phyloP scores from a whole-genome alignment of 2,888 invertebrate species.

The Dastarcus helophoroides region DNA sequence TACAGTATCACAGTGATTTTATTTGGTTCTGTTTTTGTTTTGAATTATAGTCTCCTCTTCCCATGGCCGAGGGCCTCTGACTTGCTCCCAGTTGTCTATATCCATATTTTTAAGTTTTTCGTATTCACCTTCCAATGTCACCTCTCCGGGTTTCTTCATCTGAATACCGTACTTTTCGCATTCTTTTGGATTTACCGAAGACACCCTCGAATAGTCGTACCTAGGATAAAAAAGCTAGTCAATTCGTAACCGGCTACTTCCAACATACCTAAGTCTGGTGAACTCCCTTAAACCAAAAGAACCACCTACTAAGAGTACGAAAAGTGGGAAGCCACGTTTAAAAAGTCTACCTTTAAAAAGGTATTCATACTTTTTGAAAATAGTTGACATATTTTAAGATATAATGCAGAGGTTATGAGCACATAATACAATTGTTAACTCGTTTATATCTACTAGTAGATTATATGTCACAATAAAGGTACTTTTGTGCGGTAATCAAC shows the following conservation, averaged over 20 bases:
- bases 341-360: slow-evolving; percentile 31
- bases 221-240: slow-evolving; percentile 22
- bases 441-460: no score
- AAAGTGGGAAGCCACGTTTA: slow-evolving; percentile 60
- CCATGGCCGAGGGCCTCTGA: slow-evolving; percentile 78
- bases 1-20: no score
- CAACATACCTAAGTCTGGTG: slow-evolving; percentile 53
- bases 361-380: neutral
- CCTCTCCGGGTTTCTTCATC: slow-evolving; percentile 53
- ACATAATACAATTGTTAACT: no score
- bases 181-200: slow-evolving; percentile 50
- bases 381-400: no score
- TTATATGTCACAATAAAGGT: no score
- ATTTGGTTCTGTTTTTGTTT: no score
- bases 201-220: slow-evolving; percentile 44
- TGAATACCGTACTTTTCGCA: slow-evolving; percentile 53
- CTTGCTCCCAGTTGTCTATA: slow-evolving; percentile 76
- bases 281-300: slow-evolving; percentile 68
- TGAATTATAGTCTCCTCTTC: slow-evolving; percentile 40
- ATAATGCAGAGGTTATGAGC: no score
- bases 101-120: slow-evolving; percentile 62
- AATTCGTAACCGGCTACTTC: slow-evolving; percentile 4
- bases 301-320: slow-evolving; percentile 61
- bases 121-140: slow-evolving; percentile 63
- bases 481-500: no score